A percentile compares a stretch with the other conserved stretches of the same genome.
phyloP scores from a whole-genome alignment of 2,113 vertebrate genomes.

The Nothobranchius kuhntae region DNA sequence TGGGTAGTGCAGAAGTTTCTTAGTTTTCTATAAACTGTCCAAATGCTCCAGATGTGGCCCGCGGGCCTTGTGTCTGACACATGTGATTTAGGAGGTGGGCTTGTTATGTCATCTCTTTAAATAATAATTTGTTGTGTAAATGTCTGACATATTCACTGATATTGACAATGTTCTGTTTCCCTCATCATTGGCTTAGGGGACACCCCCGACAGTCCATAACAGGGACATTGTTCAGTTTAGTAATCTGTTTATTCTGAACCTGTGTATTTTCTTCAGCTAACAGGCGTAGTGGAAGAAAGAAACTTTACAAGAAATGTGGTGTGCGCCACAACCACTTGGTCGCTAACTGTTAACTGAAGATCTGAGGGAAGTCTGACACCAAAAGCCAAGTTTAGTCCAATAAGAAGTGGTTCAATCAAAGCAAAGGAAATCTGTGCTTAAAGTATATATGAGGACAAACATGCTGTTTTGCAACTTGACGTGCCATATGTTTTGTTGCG shows the following conservation, averaged over 20 bases:
- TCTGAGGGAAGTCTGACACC: neutral
- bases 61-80: no score
- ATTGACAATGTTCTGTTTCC: no score
- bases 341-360: neutral
- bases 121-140: no score
- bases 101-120: no score
- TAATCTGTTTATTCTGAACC: neutral
- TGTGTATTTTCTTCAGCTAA: neutral
- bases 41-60: no score
- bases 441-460: conserved; percentile 2
- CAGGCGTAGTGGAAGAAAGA: neutral
- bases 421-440: conserved; percentile 4
- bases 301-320: neutral
- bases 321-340: neutral
- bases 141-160: no score
- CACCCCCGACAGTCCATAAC: no score
- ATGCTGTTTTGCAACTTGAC: conserved; percentile 3
- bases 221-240: no score
- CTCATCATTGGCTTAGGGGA: no score
- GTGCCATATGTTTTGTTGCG: conserved; percentile 7
- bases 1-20: no score
- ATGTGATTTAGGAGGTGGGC: no score
- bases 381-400: neutral
- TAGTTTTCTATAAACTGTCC: no score
- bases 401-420: neutral